Base-by-base conservation (phyloP, 2,888 invertebrate genomes). In the Drosophila neotestacea region DNA sequence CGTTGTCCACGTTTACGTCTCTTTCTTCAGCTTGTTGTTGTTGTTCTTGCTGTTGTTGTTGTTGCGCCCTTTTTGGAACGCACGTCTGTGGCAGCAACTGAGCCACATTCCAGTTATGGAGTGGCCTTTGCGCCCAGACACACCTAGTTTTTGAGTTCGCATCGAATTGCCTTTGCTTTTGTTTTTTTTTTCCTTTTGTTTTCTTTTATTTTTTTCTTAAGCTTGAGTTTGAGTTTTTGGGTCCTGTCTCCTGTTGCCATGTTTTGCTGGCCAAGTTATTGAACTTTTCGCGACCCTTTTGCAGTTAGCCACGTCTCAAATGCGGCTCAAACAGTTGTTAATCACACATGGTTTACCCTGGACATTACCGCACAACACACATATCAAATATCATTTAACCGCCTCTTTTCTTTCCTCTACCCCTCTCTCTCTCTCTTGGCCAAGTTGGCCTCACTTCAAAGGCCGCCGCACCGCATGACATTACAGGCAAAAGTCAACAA, bases 51-150 rank as follows among this genome's bases (percentile, higher is more conserved):
- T 7, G 52, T 16, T 22, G 51, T 38, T 10, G 54, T 41, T 6
- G 41, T 32, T 54, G 54, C 47, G 58, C 75, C 81, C 81, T 81
- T 84, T 81, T 80, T 70, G 72, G 69, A 69, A 77, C 77, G 77
- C 70, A 70, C 50, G 52, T 59, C 71, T 72, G 73, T 60, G 63
- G 66, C 56, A 58, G 59, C 73, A 47, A 62, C 59, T 64, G 73
- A 69, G 73, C 80, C 86, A 75, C 84, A 84, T 84, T 84, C 84
- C 86, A 81, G 72, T 81, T 86, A 86, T 77, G 86, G 86, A 66
- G 48, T 74, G 79, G 84, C 77, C 79, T 77, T 70, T 77, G 73
- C 64, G 76, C 65, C 77, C 84, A 84, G 84, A 84, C 84, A 85
- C 84, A 86, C 84, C 84, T 85, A 84, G 86, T 84, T 84, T 84